These are phyloP conservation scores for Allygus modestus DNA, from an alignment of 2,888 invertebrate species.

Conservation along the genomic window DNA sequence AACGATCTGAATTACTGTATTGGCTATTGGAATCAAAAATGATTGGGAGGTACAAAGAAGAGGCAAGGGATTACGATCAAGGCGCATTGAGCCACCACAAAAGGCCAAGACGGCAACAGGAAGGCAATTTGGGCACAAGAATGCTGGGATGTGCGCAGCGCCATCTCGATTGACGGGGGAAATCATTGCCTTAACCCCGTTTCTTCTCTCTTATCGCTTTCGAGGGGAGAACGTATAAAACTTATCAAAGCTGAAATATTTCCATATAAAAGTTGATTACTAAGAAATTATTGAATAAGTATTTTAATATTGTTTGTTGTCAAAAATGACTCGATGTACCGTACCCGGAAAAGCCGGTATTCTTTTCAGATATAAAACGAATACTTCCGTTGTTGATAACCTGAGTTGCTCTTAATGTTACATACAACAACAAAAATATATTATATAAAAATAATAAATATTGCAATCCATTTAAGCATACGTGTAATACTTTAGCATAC, in stretches of 20 bases:
- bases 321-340: too few species aligned
- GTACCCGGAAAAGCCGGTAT: too few species aligned
- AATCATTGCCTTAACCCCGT: slow-evolving; percentile 26
- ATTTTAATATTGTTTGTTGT: too few species aligned
- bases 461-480: too few species aligned
- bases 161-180: background rate
- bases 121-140: slow-evolving; percentile 36
- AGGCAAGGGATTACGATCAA: background rate
- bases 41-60: slow-evolving; percentile 17
- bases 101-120: slow-evolving; percentile 19
- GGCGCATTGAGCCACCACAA: slow-evolving; percentile 19
- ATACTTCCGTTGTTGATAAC: too few species aligned
- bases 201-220: background rate
- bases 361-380: too few species aligned
- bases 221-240: background rate
- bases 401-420: too few species aligned
- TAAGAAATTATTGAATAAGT: too few species aligned
- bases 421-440: too few species aligned
- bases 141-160: slow-evolving; percentile 14
- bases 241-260: background rate
- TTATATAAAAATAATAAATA: too few species aligned
- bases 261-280: too few species aligned
- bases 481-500: too few species aligned
- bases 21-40: background rate
- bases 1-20: background rate